Evolutionary conservation across 2,888 invertebrate genomes (phyloP), one percentile per base, ranked within the genome.

Genomic region (Trilocha varians): DNA sequence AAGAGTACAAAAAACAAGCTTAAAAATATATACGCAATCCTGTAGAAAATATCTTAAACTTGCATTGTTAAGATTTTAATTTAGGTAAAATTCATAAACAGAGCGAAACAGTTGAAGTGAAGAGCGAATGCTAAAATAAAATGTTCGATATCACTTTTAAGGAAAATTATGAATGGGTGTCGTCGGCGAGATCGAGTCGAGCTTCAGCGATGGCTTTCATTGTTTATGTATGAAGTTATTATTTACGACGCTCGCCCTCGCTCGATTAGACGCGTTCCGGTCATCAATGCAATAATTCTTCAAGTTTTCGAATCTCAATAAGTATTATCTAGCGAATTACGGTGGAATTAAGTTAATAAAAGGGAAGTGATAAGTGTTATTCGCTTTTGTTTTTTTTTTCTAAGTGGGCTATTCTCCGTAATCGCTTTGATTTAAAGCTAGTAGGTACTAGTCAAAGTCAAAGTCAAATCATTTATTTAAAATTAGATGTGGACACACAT

Each of bases 221-320:
- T 76, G 72, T 76, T 71, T 77, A 78, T 77, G 72, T 70, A 78
- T 78, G 75, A 75, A 74, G 70, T 73, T 78, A 75, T 76, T 77
- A 73, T 78, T 78, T 78, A 76, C 62, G 70, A 66, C 57, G 62
- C 44, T 18, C 33, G 32, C 32, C 37, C 34, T 33, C 36, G 17
- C 37, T 33, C 25, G 25, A 25, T 25, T 25, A 25, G 25, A 25
- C 25, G 25, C 25, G 25, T 9, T 6, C 25, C 25, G 25, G 25
- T 25, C 25, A 25, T 11, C 25, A 6, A 18, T 18, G 5, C 18
- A 5, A 18, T 18, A 25, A 25, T 25, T 25, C 25, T 25, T 25
- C 25, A 25, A 25, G 8, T 3, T 3, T 25, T n/a, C 11, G 25
- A 9, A 9, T 25, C 25, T 25, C 11, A 11, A 25, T 25, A 25